Base-by-base conservation (phyloP, 2,888 invertebrate species). In the Eilema griseolum region DNA sequence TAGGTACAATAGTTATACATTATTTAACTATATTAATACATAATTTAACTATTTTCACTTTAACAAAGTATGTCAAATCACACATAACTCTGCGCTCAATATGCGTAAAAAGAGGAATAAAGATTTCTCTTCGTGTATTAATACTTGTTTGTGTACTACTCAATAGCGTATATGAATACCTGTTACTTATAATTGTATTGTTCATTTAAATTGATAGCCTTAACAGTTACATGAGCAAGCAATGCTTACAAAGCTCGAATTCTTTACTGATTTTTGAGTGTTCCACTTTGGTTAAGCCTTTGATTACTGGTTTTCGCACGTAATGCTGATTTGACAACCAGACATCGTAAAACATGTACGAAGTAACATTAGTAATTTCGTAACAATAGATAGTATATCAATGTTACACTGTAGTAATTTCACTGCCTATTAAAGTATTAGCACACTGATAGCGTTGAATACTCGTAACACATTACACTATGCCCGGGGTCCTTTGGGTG, bases 391-490 rank as follows among this genome's bases (percentile, higher is more conserved):
- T 60, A 57, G 3, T 63, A 71, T 76, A 78, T 75, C 69, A 74
- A 67, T 71, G 73, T 73, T 71, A 71, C 72, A 72, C 57, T 71
- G 67, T 67, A 74, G 73, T 65, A 14, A 56, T 79, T 79, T 79
- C 73, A 79, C 67, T 69, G 62, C 31, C 64, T 57, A 61, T 52
- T 56, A 24, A n/a, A 14, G 28, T 23, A n/a, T 61, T 2, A 23
- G 3, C 11, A 56, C 63, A 52, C 31, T 65, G 28, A 37, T 23
- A 61, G 11, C 23, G 11, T 16, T 23, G 4, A n/a, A 23, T 28
- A 46, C 2, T 46, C 16, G 12, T n/a, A n/a, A n/a, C n/a, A n/a
- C n/a, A n/a, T n/a, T n/a, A n/a, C n/a, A n/a, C n/a, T n/a, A n/a
- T n/a, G n/a, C n/a, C n/a, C n/a, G n/a, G n/a, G n/a, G n/a, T n/a